These are phyloP conservation scores for Machimus atricapillus DNA, from an alignment of 2,888 invertebrate species.

Conservation along the genomic window DNA sequence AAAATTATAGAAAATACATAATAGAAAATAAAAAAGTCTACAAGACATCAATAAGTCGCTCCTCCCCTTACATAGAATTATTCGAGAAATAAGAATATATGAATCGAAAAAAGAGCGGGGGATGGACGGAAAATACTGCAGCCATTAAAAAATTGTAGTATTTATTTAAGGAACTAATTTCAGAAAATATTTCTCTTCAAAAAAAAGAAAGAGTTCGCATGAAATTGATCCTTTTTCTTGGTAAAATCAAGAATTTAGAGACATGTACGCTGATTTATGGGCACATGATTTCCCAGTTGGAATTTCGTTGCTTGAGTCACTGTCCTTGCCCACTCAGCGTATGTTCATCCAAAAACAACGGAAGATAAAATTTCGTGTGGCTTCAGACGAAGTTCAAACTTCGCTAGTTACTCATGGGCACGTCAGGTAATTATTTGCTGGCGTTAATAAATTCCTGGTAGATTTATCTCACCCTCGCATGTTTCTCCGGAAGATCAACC, in stretches of 20 bases:
- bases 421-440: not conserved
- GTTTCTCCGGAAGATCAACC: not conserved
- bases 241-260: not conserved
- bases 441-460: not conserved
- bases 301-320: not conserved
- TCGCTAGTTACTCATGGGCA: not conserved
- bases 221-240: too few species aligned
- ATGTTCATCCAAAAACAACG: not conserved
- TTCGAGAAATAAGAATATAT: too few species aligned
- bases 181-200: too few species aligned
- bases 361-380: not conserved
- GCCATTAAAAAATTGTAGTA: too few species aligned
- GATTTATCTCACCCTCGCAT: not conserved
- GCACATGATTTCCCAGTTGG: not conserved
- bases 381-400: not conserved
- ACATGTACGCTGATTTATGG: not conserved
- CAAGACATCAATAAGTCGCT: too few species aligned
- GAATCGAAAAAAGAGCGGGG: too few species aligned
- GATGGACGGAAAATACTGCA: too few species aligned
- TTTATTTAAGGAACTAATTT: too few species aligned
- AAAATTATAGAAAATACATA: too few species aligned
- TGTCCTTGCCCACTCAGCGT: not conserved
- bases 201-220: too few species aligned
- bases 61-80: too few species aligned
- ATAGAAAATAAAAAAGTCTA: too few species aligned